These are phyloP conservation scores for Ormyrus pomaceus DNA, from an alignment of 2,888 invertebrate genomes.

Conservation along the genomic window DNA sequence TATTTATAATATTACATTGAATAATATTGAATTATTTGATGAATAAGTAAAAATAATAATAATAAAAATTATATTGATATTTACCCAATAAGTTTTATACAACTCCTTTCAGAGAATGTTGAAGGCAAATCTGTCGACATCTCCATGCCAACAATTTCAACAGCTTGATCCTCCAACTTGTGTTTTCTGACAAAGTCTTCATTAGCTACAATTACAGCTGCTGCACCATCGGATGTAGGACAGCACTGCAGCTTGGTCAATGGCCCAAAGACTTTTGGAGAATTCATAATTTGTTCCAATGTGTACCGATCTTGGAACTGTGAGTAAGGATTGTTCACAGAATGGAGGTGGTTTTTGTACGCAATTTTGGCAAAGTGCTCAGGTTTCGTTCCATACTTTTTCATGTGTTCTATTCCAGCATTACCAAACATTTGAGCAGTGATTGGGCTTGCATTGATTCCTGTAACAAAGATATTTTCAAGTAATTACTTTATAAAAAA, in stretches of 20 bases:
- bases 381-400: conserved; percentile 94
- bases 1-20: not conserved
- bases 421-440: conserved; percentile 98
- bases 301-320: conserved; percentile 96
- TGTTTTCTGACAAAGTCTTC: conserved; percentile 93
- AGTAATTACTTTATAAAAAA: not conserved
- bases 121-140: conserved; percentile 95
- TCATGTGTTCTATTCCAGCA: conserved; percentile 97
- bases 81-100: conserved; percentile 83
- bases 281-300: conserved; percentile 91
- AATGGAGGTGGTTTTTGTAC: conserved; percentile 98
- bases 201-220: conserved; percentile 93
- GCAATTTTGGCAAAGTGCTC: conserved; percentile 98
- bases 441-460: conserved; percentile 87
- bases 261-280: conserved; percentile 92
- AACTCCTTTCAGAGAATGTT: conserved; percentile 88
- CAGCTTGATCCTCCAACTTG: conserved; percentile 89
- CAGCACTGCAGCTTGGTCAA: conserved; percentile 98
- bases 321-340: conserved; percentile 96
- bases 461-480: conserved; percentile 55
- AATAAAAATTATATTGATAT: conserved; percentile 18
- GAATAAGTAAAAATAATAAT: not conserved
- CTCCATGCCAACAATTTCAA: conserved; percentile 97
- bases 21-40: conserved; percentile 2
- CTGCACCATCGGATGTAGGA: conserved; percentile 99